These are phyloP conservation scores for Pseudeuparius sepicola DNA, from an alignment of 2,888 invertebrate genomes.

Conservation along the genomic window DNA sequence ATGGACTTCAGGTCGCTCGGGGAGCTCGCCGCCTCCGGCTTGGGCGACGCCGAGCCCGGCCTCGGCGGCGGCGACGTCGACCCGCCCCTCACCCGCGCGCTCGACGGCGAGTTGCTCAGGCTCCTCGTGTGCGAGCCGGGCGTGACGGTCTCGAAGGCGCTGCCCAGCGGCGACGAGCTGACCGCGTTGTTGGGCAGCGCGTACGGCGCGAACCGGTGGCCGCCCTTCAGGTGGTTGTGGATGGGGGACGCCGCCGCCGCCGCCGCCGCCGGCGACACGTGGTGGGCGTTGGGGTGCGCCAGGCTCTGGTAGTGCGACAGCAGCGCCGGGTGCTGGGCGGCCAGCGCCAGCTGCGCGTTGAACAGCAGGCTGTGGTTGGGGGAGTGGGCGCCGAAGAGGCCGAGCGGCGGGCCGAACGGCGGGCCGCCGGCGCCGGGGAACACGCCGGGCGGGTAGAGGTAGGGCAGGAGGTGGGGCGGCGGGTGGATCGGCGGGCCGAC, in stretches of 20 bases:
- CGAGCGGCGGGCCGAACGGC: conserved; percentile 59
- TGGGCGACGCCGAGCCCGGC: conserved; percentile 48
- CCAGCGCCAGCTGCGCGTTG: conserved; percentile 80
- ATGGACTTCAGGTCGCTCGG: conserved; percentile 87
- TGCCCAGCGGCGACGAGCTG: conserved; percentile 54
- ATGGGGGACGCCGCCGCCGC: conserved; percentile 55
- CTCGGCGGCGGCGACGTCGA: conserved; percentile 45
- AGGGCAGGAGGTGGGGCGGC: conserved; percentile 78
- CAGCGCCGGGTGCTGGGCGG: conserved; percentile 74
- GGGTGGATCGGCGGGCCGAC: conserved; percentile 91
- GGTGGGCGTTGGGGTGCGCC: conserved; percentile 51
- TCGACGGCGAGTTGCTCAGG: conserved; percentile 50
- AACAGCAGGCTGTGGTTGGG: conserved; percentile 76
- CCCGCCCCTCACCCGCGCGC: conserved; percentile 36
- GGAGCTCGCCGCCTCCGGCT: conserved; percentile 45
- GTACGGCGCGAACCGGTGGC: conserved; percentile 84
- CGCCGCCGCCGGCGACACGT: conserved; percentile 40
- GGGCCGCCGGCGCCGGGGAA: conserved; percentile 60
- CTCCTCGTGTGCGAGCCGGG: conserved; percentile 61
- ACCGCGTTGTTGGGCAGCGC: conserved; percentile 57
- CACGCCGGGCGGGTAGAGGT: conserved; percentile 83
- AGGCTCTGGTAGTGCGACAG: conserved; percentile 60
- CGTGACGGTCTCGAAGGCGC: conserved; percentile 84
- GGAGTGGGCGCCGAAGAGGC: conserved; percentile 51
- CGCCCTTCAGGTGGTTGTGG: conserved; percentile 58